These are phyloP conservation scores for Anguilla rostrata DNA, from an alignment of 2,113 vertebrate species.

Conservation along the genomic window DNA sequence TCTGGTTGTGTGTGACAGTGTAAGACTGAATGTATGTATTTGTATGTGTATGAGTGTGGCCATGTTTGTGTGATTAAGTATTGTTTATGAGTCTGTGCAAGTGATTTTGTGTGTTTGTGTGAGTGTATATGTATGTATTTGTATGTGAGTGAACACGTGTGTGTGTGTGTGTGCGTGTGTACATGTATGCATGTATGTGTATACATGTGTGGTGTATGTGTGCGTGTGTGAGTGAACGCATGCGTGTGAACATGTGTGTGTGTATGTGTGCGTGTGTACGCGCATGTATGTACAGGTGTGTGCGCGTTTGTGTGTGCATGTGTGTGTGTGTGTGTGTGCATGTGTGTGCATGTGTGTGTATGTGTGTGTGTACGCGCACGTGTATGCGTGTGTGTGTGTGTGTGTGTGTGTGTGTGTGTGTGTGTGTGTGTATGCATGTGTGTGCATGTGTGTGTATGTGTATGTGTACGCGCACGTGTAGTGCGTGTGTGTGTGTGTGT, in stretches of 20 bases:
- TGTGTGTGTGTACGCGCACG: constrained; percentile 33
- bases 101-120: background rate
- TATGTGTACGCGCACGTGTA: constrained; percentile 6
- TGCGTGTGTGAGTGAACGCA: background rate
- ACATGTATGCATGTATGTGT: constrained; percentile 7
- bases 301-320: background rate
- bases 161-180: constrained; percentile 5
- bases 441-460: background rate
- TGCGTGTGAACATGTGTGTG: constrained; percentile 11
- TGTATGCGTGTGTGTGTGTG: too few species aligned
- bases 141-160: too few species aligned
- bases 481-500: background rate
- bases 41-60: too few species aligned
- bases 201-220: background rate
- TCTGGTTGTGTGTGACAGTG: too few species aligned
- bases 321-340: constrained; percentile 39
- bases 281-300: constrained; percentile 25
- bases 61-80: background rate
- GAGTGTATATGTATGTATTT: background rate
- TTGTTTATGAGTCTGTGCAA: too few species aligned
- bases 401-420: too few species aligned
- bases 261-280: constrained; percentile 29
- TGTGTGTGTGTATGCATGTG: too few species aligned
- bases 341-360: constrained; percentile 45
- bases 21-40: too few species aligned